phyloP scores from a whole-genome alignment of 2,888 invertebrate genomes.

The Ichneumoninae sp. region DNA sequence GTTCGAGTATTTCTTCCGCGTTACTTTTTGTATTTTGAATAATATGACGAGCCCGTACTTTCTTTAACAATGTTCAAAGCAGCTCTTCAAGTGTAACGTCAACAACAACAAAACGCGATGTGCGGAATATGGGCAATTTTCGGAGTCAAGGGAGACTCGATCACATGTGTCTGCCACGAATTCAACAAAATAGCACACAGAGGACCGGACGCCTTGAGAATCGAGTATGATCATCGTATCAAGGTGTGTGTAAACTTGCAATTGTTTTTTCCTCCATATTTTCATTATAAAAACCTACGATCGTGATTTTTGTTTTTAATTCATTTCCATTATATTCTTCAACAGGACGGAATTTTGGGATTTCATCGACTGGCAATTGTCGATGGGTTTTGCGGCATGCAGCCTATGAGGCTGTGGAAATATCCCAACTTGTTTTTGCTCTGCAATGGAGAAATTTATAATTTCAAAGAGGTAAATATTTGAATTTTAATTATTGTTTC shows the following conservation, averaged over 20 bases:
- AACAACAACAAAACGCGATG: constrained; percentile 84
- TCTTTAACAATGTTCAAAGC: constrained; percentile 8
- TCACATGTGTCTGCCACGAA: constrained; percentile 86
- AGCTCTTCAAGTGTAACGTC: background rate
- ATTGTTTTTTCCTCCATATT: background rate
- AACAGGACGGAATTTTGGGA: constrained; percentile 87
- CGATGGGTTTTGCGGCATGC: constrained; percentile 90
- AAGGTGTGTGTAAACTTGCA: constrained; percentile 82
- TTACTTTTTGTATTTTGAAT: background rate
- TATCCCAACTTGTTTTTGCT: constrained; percentile 88
- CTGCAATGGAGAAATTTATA: constrained; percentile 95
- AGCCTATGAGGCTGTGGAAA: constrained; percentile 89
- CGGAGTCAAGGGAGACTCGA: constrained; percentile 86
- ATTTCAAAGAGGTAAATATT: constrained; percentile 85
- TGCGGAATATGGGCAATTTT: constrained; percentile 93
- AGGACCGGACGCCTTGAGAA: constrained; percentile 91
- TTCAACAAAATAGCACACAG: constrained; percentile 89
- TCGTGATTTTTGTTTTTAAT: constrained; percentile 5
- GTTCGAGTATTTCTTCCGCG: background rate
- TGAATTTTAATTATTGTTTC: background rate
- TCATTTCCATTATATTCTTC: constrained; percentile 21
- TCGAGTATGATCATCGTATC: constrained; percentile 89
- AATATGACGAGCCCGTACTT: background rate
- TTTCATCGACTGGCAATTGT: constrained; percentile 90
- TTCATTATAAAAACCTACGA: background rate